Evolutionary conservation across 2,797 vertebrate species (phyloP).

Genomic region (Prionace glauca): DNA sequence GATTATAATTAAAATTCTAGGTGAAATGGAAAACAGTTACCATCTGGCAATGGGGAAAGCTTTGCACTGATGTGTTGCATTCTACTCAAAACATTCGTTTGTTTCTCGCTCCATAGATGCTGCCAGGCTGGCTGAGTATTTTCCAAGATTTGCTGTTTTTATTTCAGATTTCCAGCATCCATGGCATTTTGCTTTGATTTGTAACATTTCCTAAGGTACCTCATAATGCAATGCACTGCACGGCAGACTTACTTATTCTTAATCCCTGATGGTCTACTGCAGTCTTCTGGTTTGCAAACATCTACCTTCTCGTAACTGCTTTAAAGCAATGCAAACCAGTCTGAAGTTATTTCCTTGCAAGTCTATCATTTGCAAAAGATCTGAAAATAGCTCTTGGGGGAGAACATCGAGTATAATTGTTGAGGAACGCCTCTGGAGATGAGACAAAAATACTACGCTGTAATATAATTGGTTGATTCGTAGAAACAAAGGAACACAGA

Average conservation of each 20-base stretch:
- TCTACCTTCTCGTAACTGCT: neutral
- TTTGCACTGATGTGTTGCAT: no score
- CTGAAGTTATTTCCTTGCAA: slow-evolving; percentile 18
- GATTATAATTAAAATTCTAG: no score
- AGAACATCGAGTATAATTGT: slow-evolving; percentile 27
- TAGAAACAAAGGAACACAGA: neutral
- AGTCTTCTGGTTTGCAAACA: slow-evolving; percentile 5
- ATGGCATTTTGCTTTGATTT: no score
- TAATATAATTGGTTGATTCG: slow-evolving; percentile 36
- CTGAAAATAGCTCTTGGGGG: slow-evolving; percentile 22
- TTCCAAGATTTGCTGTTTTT: no score
- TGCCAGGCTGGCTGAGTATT: no score
- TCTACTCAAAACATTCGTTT: no score
- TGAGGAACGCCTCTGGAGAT: slow-evolving; percentile 19
- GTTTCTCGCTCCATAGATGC: no score
- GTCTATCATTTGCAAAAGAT: slow-evolving; percentile 22
- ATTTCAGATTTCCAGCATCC: no score
- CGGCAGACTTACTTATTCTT: neutral
- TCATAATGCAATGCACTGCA: neutral
- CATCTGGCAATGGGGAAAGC: no score
- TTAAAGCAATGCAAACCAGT: slow-evolving; percentile 19
- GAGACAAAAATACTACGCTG: slow-evolving; percentile 17
- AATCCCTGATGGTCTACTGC: neutral
- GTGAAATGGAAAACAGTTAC: no score
- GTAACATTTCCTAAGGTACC: neutral